Base-by-base conservation (phyloP, 2,797 vertebrate species). In the Eutrigla gurnardus region DNA sequence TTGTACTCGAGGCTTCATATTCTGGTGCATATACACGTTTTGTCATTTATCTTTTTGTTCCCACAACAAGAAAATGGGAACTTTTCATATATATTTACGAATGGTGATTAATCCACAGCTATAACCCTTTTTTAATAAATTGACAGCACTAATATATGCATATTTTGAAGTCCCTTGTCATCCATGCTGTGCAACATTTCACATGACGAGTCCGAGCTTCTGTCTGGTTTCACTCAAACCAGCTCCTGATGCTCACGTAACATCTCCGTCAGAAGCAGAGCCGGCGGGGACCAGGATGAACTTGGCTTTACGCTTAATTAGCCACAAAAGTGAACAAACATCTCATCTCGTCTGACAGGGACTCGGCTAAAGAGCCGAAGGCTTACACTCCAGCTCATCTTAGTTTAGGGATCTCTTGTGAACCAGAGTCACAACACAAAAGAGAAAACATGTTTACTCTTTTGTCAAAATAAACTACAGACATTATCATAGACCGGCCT, bases 241-340 rank as follows among this genome's bases (percentile, higher is more conserved):
- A n/a, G 3, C 67, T 76, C 81, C 70, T 81, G 90, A 91, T 80
- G 83, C 55, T 91, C 88, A 84, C 84, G 85, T 84, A 52, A 59
- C 46, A 90, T 92, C 87, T 92, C 59, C 75, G 87, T 92, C 87
- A 88, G 47, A 75, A 54, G 64, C 66, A 7, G 71, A 75, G 77
- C 81, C 69, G 53, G 71, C 65, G 50, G 73, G 75, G 70, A 75
- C 65, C 73, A 18, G 65, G 70, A 33, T 72, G 79, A 84, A 83
- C 82, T 66, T 63, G 65, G 60, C 52, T 63, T 77, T 66, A 50
- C 35, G 59, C 32, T 72, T 88, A 88, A 90, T 90, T 88, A 87
- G 75, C 47, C 76, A 80, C 70, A 70, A 77, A 86, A 87, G 84
- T 81, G 84, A 87, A 81, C 84, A 89, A 89, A 88, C 71, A 6